Conservation (phyloP, 2,888 invertebrate species). For the Xanthia togata region DNA sequence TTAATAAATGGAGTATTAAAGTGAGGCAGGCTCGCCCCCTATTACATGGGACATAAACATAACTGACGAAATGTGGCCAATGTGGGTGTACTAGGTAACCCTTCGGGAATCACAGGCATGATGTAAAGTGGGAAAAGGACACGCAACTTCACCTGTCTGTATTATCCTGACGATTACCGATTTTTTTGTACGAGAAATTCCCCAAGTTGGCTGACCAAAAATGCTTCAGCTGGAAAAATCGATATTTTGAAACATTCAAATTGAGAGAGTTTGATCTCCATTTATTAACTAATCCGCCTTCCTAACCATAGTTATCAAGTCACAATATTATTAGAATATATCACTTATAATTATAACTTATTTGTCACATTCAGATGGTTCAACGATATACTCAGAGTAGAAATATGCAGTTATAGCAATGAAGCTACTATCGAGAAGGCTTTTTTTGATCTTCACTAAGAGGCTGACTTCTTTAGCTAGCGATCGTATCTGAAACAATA, state of each 20-base stretch:
- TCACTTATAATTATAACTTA: conserved; percentile 22
- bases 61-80: too few species aligned
- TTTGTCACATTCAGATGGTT: conserved; percentile 8
- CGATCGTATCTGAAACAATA: conserved; percentile 92
- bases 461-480: conserved; percentile 93
- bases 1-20: conserved; percentile 23
- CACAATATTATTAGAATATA: conserved; percentile 17
- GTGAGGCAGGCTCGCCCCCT: too few species aligned
- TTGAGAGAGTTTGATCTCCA: neutral
- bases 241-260: neutral
- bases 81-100: too few species aligned
- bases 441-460: conserved; percentile 97
- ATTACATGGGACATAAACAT: too few species aligned
- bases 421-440: conserved; percentile 95
- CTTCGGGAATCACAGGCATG: too few species aligned
- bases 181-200: neutral
- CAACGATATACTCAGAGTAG: conserved; percentile 87
- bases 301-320: conserved; percentile 8
- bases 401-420: conserved; percentile 98
- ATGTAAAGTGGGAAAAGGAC: too few species aligned
- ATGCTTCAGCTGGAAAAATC: neutral
- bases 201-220: neutral
- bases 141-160: too few species aligned
- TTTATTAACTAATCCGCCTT: conserved; percentile 24
- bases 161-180: neutral